These are phyloP conservation scores for Pipistrellus pygmaeus DNA, from an alignment of 2,797 vertebrate genomes.

Conservation along the genomic window DNA sequence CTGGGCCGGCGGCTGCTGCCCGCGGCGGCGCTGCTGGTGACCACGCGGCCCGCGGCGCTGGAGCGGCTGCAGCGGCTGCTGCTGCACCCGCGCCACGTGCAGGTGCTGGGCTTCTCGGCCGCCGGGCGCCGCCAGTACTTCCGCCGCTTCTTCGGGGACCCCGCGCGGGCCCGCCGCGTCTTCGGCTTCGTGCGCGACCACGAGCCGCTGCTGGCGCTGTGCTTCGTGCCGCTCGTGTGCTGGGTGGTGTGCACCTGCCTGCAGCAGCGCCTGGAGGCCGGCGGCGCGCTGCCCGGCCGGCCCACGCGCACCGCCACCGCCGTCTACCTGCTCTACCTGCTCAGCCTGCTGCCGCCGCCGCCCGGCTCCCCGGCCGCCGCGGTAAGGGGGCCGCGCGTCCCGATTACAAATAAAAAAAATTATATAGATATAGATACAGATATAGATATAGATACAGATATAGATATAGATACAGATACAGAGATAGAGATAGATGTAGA, in stretches of 20 bases:
- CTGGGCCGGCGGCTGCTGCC: slow-evolving; percentile 70
- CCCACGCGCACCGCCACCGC: slow-evolving; percentile 68
- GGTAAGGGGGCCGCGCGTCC: too few species aligned
- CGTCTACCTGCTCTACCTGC: slow-evolving; percentile 72
- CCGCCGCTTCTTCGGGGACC: slow-evolving; percentile 59
- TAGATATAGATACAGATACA: too few species aligned
- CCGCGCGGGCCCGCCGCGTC: background rate
- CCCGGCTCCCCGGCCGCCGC: background rate
- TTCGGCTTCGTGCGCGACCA: slow-evolving; percentile 51
- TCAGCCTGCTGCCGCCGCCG: slow-evolving; percentile 59
- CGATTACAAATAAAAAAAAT: too few species aligned
- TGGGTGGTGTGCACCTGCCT: slow-evolving; percentile 77
- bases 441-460: too few species aligned
- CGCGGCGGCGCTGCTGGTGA: slow-evolving; percentile 62
- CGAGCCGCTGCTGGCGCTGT: slow-evolving; percentile 74
- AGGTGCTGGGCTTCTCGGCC: slow-evolving; percentile 77
- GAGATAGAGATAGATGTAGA: too few species aligned
- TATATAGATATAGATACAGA: too few species aligned
- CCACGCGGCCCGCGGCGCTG: slow-evolving; percentile 62
- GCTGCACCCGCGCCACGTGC: slow-evolving; percentile 62
- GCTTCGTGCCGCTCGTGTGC: slow-evolving; percentile 77
- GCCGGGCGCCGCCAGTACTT: slow-evolving; percentile 61
- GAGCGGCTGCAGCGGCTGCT: slow-evolving; percentile 41
- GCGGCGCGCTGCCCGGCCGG: slow-evolving; percentile 55
- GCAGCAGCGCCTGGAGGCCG: slow-evolving; percentile 68